A percentile compares a stretch with the other conserved stretches of the same genome.
Evolutionary conservation across 2,797 vertebrate genomes (phyloP).

Genomic region (Alfaro cultratus): DNA sequence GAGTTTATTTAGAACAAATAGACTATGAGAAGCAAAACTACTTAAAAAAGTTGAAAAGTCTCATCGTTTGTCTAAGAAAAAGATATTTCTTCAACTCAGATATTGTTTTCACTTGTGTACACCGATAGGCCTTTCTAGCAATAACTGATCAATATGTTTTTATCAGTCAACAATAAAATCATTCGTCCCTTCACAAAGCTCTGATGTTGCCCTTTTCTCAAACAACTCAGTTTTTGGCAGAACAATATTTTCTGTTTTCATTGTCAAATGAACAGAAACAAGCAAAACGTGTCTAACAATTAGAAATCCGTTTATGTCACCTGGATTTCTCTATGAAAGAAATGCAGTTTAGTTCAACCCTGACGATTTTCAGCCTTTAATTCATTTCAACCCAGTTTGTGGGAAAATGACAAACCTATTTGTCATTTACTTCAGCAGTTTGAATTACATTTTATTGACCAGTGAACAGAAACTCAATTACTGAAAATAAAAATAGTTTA

Average conservation of each 20-base stretch:
- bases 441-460: not conserved
- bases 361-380: not conserved
- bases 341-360: not conserved
- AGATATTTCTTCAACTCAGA: not conserved
- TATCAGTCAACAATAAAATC: not conserved
- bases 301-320: not conserved
- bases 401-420: not conserved
- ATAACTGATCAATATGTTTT: not conserved
- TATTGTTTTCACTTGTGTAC: not conserved
- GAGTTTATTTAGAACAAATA: not conserved
- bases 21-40: not conserved
- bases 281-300: not conserved
- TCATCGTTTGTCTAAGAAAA: not conserved
- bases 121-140: not conserved
- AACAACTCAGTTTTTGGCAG: not conserved
- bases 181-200: not conserved
- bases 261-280: not conserved
- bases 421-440: not conserved
- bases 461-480: constrained; percentile 1
- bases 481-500: not conserved
- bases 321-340: not conserved
- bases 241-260: not conserved
- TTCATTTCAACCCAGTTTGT: not conserved
- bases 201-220: not conserved
- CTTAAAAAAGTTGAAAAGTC: not conserved